Evolutionary conservation across 2,113 vertebrate species (phyloP).

Genomic region (Apeltes quadracus): DNA sequence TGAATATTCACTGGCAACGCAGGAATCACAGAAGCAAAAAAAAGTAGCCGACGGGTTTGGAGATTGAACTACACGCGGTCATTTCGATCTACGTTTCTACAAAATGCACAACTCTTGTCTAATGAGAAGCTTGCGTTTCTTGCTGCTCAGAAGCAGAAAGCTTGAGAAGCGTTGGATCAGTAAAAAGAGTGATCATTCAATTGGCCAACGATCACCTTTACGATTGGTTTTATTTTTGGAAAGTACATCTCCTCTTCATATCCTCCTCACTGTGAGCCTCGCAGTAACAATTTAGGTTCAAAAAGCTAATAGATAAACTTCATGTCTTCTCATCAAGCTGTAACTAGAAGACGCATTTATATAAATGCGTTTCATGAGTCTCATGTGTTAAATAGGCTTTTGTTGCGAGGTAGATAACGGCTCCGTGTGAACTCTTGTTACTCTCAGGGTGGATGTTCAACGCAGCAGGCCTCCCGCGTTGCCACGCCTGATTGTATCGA

Average conservation of each 20-base stretch:
- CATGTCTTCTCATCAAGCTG: neutral
- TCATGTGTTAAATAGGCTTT: no score
- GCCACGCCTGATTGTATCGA: constrained; percentile 39
- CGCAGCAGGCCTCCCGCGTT: constrained; percentile 32
- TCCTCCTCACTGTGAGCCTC: neutral
- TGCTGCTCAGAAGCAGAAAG: neutral
- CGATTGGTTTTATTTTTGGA: neutral
- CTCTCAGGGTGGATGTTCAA: constrained; percentile 9
- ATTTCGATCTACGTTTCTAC: no score
- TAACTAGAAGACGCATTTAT: neutral
- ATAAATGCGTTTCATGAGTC: neutral
- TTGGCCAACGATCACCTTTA: neutral
- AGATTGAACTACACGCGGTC: neutral
- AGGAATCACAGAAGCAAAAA: no score
- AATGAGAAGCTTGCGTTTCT: neutral
- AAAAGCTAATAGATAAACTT: constrained; percentile 14
- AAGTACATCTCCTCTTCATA: constrained; percentile 1
- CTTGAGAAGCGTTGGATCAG: neutral
- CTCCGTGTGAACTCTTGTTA: constrained; percentile 9
- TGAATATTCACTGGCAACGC: no score
- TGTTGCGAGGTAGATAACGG: neutral
- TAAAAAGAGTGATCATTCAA: neutral
- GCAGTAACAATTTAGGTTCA: constrained; percentile 4
- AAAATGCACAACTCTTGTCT: neutral
- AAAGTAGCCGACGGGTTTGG: neutral